Evolutionary conservation across 1,140 invertebrate species (phyloP).

Genomic region (Prorops nasuta): DNA sequence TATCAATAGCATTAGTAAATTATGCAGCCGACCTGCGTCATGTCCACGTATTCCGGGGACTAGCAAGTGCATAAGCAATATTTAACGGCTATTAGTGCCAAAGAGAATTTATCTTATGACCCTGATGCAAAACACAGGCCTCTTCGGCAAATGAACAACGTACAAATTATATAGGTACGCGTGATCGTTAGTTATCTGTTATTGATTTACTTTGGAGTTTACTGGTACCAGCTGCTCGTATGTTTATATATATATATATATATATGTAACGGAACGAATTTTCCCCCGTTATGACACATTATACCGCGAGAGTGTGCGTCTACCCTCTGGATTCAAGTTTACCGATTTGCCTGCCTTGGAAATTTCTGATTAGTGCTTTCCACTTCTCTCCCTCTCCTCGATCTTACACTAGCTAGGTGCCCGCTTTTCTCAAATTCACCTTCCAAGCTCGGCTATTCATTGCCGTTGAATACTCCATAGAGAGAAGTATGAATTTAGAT

Average conservation of each 20-base stretch:
- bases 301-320: too few species aligned
- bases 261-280: conserved; percentile 28
- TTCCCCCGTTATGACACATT: conserved; percentile 17
- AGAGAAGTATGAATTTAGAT: too few species aligned
- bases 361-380: too few species aligned
- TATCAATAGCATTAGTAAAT: conserved; percentile 31
- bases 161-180: conserved; percentile 14
- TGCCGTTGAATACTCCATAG: too few species aligned
- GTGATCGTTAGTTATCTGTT: conserved; percentile 26
- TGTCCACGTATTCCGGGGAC: conserved; percentile 12
- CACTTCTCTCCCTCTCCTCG: background rate
- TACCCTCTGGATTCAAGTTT: too few species aligned
- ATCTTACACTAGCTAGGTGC: background rate
- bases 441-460: too few species aligned
- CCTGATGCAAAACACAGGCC: too few species aligned
- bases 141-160: too few species aligned
- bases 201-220: too few species aligned
- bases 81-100: conserved; percentile 42
- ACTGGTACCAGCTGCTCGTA: conserved; percentile 34
- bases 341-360: too few species aligned
- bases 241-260: too few species aligned
- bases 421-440: too few species aligned
- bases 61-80: conserved; percentile 34
- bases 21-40: conserved; percentile 9
- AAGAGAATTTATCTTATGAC: conserved; percentile 42